These are phyloP conservation scores for Ceyx cyanopectus DNA, from an alignment of 2,113 vertebrate genomes.

Conservation along the genomic window DNA sequence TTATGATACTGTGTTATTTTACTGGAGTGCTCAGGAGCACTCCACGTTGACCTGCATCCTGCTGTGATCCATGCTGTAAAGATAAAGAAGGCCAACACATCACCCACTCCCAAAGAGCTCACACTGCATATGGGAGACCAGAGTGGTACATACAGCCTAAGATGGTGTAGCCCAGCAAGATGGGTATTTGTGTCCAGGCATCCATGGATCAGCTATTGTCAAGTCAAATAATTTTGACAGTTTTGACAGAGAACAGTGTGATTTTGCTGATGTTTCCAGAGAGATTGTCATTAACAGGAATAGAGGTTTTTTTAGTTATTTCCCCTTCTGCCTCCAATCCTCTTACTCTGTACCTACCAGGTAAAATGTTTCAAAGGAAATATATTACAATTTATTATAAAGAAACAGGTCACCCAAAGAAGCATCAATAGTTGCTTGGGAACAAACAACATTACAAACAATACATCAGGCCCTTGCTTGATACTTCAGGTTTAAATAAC, in stretches of 20 bases:
- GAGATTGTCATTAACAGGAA: background rate
- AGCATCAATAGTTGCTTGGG: background rate
- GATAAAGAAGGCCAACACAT: background rate
- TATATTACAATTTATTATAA: background rate
- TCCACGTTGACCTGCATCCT: background rate
- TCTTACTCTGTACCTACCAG: background rate
- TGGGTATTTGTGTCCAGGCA: background rate
- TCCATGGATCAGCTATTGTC: background rate
- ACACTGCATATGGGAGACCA: accelerated
- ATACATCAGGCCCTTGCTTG: background rate
- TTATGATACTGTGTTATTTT: background rate
- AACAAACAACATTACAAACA: background rate
- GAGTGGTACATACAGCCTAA: background rate
- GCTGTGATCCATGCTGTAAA: background rate
- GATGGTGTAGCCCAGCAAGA: background rate
- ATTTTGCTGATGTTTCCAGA: background rate
- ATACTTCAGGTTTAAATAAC: slow-evolving; percentile 16
- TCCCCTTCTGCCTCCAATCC: background rate
- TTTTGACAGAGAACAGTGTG: background rate
- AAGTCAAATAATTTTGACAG: background rate
- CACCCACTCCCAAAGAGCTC: background rate
- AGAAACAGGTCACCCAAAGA: background rate
- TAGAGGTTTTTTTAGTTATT: background rate
- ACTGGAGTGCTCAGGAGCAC: background rate
- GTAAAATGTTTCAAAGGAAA: background rate